phyloP scores from a whole-genome alignment of 2,888 invertebrate species.

The Sarcophaga variegata region DNA sequence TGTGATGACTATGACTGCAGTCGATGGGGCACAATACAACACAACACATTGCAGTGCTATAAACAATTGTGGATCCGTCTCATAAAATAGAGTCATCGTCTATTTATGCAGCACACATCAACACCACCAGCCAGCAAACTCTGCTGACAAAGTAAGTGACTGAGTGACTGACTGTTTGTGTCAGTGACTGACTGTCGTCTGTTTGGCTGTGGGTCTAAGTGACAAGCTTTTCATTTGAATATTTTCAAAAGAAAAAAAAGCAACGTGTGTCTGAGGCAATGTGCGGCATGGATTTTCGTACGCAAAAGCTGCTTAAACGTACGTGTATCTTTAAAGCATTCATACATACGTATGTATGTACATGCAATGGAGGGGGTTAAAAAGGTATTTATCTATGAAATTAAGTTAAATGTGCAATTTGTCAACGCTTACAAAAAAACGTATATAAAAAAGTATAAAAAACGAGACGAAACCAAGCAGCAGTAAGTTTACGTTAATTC shows the following conservation, averaged over 20 bases:
- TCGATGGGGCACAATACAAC: conserved; percentile 43
- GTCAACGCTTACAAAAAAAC: conserved; percentile 56
- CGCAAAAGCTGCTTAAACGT: conserved; percentile 34
- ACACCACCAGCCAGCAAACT: conserved; percentile 31
- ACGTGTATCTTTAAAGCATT: conserved; percentile 6
- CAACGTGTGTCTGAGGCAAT: not conserved
- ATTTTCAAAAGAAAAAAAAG: not conserved
- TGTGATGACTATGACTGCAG: conserved; percentile 54
- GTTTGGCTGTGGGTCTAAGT: conserved; percentile 6
- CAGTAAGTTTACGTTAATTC: conserved; percentile 25
- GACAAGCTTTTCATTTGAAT: not conserved
- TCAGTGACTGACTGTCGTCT: conserved; percentile 14
- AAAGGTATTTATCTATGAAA: conserved; percentile 70
- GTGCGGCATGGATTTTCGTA: conserved; percentile 37
- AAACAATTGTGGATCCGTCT: conserved; percentile 63
- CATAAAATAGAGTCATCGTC: conserved; percentile 72
- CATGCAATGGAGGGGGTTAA: not conserved
- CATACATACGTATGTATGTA: not conserved
- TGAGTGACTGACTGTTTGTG: not conserved
- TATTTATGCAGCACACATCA: conserved; percentile 68
- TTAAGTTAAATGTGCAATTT: conserved; percentile 69
- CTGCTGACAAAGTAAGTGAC: not conserved
- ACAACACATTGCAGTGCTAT: conserved; percentile 65
- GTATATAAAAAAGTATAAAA: not conserved
- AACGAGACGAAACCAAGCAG: conserved; percentile 22